Evolutionary conservation across 1,140 invertebrate species (phyloP).

Genomic region (Polypedilum pembai): DNA sequence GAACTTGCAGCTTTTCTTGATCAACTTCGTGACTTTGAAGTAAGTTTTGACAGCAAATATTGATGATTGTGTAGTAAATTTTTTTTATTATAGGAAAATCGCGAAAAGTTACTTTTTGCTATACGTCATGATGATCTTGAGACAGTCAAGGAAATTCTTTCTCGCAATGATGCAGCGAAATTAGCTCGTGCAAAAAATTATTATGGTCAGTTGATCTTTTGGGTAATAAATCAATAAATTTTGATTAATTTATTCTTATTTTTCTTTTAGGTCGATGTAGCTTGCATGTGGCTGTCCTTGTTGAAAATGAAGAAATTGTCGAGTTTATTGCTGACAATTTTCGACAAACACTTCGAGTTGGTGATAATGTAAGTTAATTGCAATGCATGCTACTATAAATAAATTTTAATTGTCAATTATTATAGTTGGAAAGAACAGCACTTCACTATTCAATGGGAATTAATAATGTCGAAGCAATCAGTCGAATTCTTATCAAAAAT

Average conservation of each 20-base stretch:
- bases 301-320: slow-evolving; percentile 69
- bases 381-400: neutral
- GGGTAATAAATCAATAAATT: neutral
- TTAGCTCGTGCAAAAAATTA: slow-evolving; percentile 68
- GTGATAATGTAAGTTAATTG: slow-evolving; percentile 70
- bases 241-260: neutral
- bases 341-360: slow-evolving; percentile 62
- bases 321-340: slow-evolving; percentile 62
- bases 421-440: slow-evolving; percentile 72
- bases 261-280: slow-evolving; percentile 50
- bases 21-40: slow-evolving; percentile 64
- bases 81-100: slow-evolving; percentile 50
- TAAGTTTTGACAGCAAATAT: slow-evolving; percentile 37
- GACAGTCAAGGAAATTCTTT: slow-evolving; percentile 53
- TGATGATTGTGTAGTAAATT: slow-evolving; percentile 26
- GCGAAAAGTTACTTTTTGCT: slow-evolving; percentile 67
- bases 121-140: slow-evolving; percentile 58
- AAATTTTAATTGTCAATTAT: neutral
- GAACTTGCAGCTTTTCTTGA: slow-evolving; percentile 58
- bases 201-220: slow-evolving; percentile 44
- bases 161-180: slow-evolving; percentile 52
- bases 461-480: slow-evolving; percentile 70
- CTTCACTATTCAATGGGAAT: slow-evolving; percentile 86
- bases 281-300: slow-evolving; percentile 74
- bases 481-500: slow-evolving; percentile 66